Evolutionary conservation across 1,140 invertebrate genomes (phyloP).

Genomic region (Zaprionus africanus): DNA sequence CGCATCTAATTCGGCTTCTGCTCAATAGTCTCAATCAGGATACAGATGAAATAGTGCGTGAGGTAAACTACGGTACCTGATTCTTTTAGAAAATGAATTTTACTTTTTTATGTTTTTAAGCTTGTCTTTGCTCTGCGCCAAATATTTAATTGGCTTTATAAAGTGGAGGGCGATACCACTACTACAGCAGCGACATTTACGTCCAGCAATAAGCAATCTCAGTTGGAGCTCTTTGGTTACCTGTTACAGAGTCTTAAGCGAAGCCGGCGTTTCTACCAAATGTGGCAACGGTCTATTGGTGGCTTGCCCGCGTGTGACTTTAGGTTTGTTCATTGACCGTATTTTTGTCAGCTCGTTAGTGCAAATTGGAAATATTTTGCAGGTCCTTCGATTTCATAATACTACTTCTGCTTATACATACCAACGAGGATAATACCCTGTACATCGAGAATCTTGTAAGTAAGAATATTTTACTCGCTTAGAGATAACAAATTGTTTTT

Average conservation of each 20-base stretch:
- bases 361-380: neutral
- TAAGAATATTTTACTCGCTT: neutral
- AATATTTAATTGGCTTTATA: conserved; percentile 65
- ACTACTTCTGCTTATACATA: conserved; percentile 83
- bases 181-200: neutral
- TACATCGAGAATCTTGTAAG: conserved; percentile 84
- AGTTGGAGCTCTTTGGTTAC: conserved; percentile 69
- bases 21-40: conserved; percentile 71
- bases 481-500: neutral
- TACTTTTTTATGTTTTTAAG: conserved; percentile 25
- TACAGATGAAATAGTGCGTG: conserved; percentile 63
- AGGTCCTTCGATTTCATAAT: conserved; percentile 85
- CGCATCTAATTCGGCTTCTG: conserved; percentile 69
- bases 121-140: conserved; percentile 67
- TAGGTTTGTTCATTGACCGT: conserved; percentile 40
- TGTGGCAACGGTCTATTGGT: conserved; percentile 69
- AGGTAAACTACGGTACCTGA: conserved; percentile 45
- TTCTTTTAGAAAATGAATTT: neutral
- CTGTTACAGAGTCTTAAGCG: conserved; percentile 67
- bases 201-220: conserved; percentile 52
- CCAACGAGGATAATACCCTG: conserved; percentile 78
- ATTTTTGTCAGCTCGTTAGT: neutral
- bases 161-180: neutral
- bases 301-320: conserved; percentile 47
- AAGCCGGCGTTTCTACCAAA: conserved; percentile 72